Evolutionary conservation across 1,140 invertebrate genomes (phyloP).

Genomic region (Pseudoatta argentina): DNA sequence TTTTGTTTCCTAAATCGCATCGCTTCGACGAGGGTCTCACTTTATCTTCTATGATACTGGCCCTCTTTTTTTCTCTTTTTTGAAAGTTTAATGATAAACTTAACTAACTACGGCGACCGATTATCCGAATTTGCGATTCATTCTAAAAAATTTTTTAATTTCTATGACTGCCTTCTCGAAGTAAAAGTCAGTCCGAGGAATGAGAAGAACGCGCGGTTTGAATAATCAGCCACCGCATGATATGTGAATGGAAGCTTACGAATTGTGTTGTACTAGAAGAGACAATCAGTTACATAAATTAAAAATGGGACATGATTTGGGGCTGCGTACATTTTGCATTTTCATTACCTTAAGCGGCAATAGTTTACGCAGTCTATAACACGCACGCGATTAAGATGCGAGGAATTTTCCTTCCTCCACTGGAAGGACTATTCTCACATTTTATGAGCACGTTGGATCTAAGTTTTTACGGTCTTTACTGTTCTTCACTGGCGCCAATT

Average conservation of each 20-base stretch:
- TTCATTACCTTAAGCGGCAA: constrained; percentile 23
- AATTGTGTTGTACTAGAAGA: constrained; percentile 75
- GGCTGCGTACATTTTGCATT: constrained; percentile 11
- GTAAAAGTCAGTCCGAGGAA: constrained; percentile 4
- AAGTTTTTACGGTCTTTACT: constrained; percentile 49
- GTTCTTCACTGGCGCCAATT: background rate
- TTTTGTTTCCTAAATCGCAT: background rate
- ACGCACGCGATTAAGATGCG: background rate
- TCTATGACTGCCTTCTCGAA: constrained; percentile 21
- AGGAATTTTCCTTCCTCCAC: background rate
- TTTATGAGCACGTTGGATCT: constrained; percentile 8
- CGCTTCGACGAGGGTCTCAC: background rate
- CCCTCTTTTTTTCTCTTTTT: constrained; percentile 9
- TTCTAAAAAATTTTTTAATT: constrained; percentile 36
- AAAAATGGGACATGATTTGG: background rate
- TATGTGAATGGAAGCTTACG: constrained; percentile 78
- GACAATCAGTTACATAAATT: constrained; percentile 62
- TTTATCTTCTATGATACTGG: constrained; percentile 57
- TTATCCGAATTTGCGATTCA: constrained; percentile 59
- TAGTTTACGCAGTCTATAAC: background rate
- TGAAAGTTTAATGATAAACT: constrained; percentile 71
- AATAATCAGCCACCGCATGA: constrained; percentile 69
- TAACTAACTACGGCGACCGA: constrained; percentile 64
- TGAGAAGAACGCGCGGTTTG: constrained; percentile 14
- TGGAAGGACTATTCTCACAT: background rate